Evolutionary conservation across 2,888 invertebrate genomes (phyloP).

Genomic region (Allophyes oxyacanthae): DNA sequence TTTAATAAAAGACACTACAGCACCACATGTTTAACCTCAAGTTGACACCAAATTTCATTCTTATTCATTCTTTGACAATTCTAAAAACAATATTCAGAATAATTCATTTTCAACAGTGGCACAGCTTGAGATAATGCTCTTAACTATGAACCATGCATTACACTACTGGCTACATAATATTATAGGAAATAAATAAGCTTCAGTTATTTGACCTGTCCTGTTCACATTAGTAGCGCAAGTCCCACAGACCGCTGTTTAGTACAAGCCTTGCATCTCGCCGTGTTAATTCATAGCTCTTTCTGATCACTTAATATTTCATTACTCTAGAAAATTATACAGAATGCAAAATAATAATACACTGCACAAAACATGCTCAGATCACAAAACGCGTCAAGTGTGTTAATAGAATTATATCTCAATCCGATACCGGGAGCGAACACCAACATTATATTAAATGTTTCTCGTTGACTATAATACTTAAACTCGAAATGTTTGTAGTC

Average conservation of each 20-base stretch:
- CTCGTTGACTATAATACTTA: no score
- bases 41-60: conserved; percentile 23
- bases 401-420: conserved; percentile 62
- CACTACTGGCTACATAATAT: conserved; percentile 47
- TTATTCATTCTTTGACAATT: background rate
- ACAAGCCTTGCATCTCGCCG: conserved; percentile 41
- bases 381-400: conserved; percentile 70
- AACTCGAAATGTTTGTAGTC: no score
- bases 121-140: conserved; percentile 42
- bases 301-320: conserved; percentile 22
- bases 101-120: conserved; percentile 1
- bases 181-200: conserved; percentile 51
- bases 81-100: background rate
- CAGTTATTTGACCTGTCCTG: conserved; percentile 25
- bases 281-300: conserved; percentile 42
- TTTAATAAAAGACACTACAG: conserved; percentile 37
- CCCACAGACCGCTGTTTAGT: conserved; percentile 52
- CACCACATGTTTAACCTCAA: conserved; percentile 42
- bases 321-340: conserved; percentile 52
- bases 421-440: conserved; percentile 69
- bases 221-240: conserved; percentile 42
- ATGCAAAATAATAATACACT: conserved; percentile 68
- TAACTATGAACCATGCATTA: conserved; percentile 51
- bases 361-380: conserved; percentile 75
- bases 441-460: background rate